Percentiles rank a stretch among this genome's conserved stretches.
Evolutionary conservation across 1,140 invertebrate genomes (phyloP).

Genomic region (Lepidurus apus): DNA sequence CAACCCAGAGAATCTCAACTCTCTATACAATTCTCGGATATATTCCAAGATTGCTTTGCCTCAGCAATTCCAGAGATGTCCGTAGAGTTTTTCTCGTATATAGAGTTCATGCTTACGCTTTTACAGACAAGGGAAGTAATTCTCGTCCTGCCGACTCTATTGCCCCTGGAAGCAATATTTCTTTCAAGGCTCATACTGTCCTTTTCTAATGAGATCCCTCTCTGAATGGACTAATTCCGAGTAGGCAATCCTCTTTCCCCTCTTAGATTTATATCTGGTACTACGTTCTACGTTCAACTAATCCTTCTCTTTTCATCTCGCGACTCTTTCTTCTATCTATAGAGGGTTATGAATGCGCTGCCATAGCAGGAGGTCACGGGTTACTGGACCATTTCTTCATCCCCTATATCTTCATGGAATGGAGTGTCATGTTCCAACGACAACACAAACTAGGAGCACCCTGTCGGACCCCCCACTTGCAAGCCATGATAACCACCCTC

Average conservation of each 20-base stretch:
- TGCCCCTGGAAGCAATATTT: not conserved
- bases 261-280: slow-evolving; percentile 24
- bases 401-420: slow-evolving; percentile 44
- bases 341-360: slow-evolving; percentile 43
- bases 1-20: no score
- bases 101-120: no score
- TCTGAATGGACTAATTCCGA: not conserved
- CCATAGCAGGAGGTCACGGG: slow-evolving; percentile 34
- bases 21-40: not conserved
- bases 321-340: not conserved
- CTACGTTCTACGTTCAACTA: not conserved
- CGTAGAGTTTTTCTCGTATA: no score
- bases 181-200: not conserved
- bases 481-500: slow-evolving; percentile 1
- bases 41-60: not conserved
- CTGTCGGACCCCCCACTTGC: not conserved
- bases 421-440: slow-evolving; percentile 35
- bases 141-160: not conserved
- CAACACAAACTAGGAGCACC: slow-evolving; percentile 12
- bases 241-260: not conserved
- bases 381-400: slow-evolving; percentile 40
- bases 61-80: no score
- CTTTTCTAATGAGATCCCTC: not conserved
- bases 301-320: not conserved
- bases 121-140: not conserved